These are phyloP conservation scores for Colossoma macropomum DNA, from an alignment of 2,113 vertebrate species.

Conservation along the genomic window DNA sequence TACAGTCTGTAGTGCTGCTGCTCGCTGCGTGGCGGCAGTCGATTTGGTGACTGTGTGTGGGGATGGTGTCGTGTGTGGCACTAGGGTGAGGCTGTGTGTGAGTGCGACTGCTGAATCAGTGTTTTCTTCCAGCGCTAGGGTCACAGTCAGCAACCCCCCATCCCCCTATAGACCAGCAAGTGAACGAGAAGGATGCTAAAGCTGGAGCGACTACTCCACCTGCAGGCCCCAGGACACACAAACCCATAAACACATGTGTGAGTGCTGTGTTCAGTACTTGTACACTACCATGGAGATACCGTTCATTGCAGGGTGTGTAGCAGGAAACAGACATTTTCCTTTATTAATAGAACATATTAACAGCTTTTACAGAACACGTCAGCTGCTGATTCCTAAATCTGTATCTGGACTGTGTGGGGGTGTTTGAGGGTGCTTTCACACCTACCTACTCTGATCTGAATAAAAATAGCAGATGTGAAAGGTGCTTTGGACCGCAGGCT, in stretches of 20 bases:
- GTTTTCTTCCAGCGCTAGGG: slow-evolving; percentile 59
- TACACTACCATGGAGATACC: background rate
- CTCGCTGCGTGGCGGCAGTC: background rate
- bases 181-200: slow-evolving; percentile 62
- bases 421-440: no score
- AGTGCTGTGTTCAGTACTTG: background rate
- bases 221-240: slow-evolving; percentile 71
- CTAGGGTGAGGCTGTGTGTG: slow-evolving; percentile 19
- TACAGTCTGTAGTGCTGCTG: background rate
- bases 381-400: no score
- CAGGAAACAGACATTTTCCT: background rate
- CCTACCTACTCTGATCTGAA: no score
- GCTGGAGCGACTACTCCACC: slow-evolving; percentile 80
- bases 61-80: background rate
- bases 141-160: slow-evolving; percentile 72
- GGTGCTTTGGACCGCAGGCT: no score
- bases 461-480: no score
- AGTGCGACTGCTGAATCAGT: slow-evolving; percentile 56
- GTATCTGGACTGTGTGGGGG: no score
- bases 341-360: background rate
- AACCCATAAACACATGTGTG: slow-evolving; percentile 41
- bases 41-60: slow-evolving; percentile 10
- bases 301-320: no score
- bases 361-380: background rate
- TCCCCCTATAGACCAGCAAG: slow-evolving; percentile 54